Evolutionary conservation across 2,888 invertebrate genomes (phyloP).

Genomic region (Cabera pusaria): DNA sequence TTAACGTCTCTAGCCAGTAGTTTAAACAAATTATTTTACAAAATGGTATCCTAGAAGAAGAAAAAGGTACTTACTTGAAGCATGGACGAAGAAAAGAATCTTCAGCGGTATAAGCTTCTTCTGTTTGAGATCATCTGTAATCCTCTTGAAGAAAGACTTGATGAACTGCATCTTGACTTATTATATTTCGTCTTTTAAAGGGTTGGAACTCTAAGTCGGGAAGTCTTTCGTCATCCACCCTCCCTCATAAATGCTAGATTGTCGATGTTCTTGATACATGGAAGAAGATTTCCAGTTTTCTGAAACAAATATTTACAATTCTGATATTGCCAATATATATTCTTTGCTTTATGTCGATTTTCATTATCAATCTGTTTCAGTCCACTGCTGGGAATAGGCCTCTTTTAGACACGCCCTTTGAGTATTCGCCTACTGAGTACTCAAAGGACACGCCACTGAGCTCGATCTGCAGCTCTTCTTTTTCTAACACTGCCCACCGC

Average conservation of each 20-base stretch:
- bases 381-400: too few species aligned
- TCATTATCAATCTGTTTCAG: too few species aligned
- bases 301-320: conserved; percentile 47
- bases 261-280: conserved; percentile 63
- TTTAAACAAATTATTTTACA: too few species aligned
- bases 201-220: conserved; percentile 50
- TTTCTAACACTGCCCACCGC: too few species aligned
- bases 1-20: background rate
- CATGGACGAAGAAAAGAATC: conserved; percentile 89
- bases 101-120: conserved; percentile 89
- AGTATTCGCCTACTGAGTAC: too few species aligned
- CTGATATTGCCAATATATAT: too few species aligned
- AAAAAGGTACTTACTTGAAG: conserved; percentile 86
- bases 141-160: conserved; percentile 85
- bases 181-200: conserved; percentile 14
- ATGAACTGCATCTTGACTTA: conserved; percentile 82
- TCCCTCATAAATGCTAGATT: conserved; percentile 50
- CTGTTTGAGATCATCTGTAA: conserved; percentile 87
- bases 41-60: too few species aligned
- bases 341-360: too few species aligned
- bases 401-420: too few species aligned
- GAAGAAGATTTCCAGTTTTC: conserved; percentile 48
- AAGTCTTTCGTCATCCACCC: conserved; percentile 57
- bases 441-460: too few species aligned
- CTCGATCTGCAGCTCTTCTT: too few species aligned